These are phyloP conservation scores for Lacanobia oleracea DNA, from an alignment of 2,888 invertebrate genomes.

Conservation along the genomic window DNA sequence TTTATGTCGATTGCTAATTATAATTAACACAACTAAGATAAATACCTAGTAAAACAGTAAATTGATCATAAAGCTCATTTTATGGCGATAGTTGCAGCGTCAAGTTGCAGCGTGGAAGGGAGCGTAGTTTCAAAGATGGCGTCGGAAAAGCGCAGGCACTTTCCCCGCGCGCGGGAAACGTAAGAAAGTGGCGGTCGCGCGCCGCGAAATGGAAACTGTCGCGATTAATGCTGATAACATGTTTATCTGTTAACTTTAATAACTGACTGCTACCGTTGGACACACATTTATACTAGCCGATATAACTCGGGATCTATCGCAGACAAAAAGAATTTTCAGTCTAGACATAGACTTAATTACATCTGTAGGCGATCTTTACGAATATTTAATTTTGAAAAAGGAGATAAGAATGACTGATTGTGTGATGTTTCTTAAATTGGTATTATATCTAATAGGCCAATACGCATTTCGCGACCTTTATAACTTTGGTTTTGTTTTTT, in stretches of 20 bases:
- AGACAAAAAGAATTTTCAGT: conserved; percentile 7
- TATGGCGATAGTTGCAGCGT: conserved; percentile 43
- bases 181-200: conserved; percentile 85
- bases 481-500: background rate
- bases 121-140: conserved; percentile 84
- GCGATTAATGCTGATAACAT: conserved; percentile 86
- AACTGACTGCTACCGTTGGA: conserved; percentile 40
- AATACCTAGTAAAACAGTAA: conserved; percentile 17
- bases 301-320: conserved; percentile 12
- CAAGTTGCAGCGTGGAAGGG: conserved; percentile 65
- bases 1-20: background rate
- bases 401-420: background rate
- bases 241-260: conserved; percentile 78
- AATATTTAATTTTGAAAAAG: background rate
- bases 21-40: conserved; percentile 5
- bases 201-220: conserved; percentile 88
- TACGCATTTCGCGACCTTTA: background rate
- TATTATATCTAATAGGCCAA: no score
- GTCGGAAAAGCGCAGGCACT: conserved; percentile 89
- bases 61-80: conserved; percentile 45
- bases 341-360: background rate
- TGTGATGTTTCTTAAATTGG: background rate
- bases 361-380: background rate
- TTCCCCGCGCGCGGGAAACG: conserved; percentile 89
- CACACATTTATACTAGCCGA: conserved; percentile 22